A percentile compares a stretch with the other conserved stretches of the same genome.
Evolutionary conservation across 2,797 vertebrate species (phyloP).

Genomic region (Pseudochromis fuscus): DNA sequence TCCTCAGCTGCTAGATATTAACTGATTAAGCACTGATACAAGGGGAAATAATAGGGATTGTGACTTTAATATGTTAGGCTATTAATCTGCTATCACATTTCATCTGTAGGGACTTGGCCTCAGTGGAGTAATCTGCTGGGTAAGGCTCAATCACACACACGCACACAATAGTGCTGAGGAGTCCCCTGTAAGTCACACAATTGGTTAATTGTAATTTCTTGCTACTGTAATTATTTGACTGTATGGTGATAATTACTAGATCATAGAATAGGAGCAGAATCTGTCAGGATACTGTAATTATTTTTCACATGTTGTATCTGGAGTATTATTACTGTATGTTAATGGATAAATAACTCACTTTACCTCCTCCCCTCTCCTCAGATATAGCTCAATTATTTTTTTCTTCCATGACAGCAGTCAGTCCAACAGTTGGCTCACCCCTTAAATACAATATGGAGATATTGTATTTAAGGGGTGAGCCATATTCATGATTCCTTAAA

Average conservation of each 20-base stretch:
- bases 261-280: slow-evolving; percentile 77
- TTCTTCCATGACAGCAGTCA: neutral
- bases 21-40: slow-evolving; percentile 61
- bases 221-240: slow-evolving; percentile 86
- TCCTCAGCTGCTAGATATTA: slow-evolving; percentile 51
- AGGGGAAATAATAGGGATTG: slow-evolving; percentile 62
- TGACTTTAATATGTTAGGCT: slow-evolving; percentile 68
- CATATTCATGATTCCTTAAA: neutral
- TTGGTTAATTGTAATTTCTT: slow-evolving; percentile 84
- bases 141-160: slow-evolving; percentile 42
- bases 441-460: neutral
- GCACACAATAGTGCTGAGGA: slow-evolving; percentile 46
- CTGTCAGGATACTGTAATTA: slow-evolving; percentile 77
- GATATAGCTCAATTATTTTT: neutral
- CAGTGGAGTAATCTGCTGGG: slow-evolving; percentile 71
- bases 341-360: slow-evolving; percentile 45
- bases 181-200: slow-evolving; percentile 78
- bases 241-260: slow-evolving; percentile 84
- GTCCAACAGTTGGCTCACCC: neutral
- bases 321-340: slow-evolving; percentile 44
- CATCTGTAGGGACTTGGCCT: slow-evolving; percentile 76
- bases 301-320: slow-evolving; percentile 65
- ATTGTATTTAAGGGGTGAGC: too few relatives aligned
- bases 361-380: neutral
- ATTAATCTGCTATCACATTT: slow-evolving; percentile 77